Evolutionary conservation across 2,888 invertebrate genomes (phyloP), one percentile per base, ranked within the genome.

Genomic region (Parelbella ahira): DNA sequence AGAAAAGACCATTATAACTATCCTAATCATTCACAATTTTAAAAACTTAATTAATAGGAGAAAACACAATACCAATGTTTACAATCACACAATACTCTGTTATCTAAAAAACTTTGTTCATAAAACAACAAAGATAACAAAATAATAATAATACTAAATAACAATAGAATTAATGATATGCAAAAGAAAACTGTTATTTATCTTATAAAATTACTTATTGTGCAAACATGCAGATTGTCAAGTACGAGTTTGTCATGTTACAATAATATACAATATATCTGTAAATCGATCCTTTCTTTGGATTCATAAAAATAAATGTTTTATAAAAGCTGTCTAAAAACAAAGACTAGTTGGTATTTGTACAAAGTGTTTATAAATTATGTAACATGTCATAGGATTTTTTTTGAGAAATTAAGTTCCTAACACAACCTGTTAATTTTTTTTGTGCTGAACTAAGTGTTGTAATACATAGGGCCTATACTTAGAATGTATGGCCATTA

Each of bases 271-370:
- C 23, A 43, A 28, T 37, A 20, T 44, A 48, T 45, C 41, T 43
- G 28, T 41, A 37, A 37, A 30, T 30, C 25, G 32, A 44, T 39
- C 34, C 42, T 7, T 18, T 28, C 5, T 18, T 34, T 42, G 42
- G 42, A 42, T 23, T 34, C 28, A 42, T 6, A 37, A 34, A 47
- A 42, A 44, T 39, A 39, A 44, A 44, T 27, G 43, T 37, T 49
- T 43, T 48, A 58, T 43, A 58, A 50, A 48, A 48, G 46, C 47
- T 46, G 46, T 45, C n/a, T n/a, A n/a, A n/a, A n/a, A n/a, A n/a
- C n/a, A 49, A 44, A 53, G 59, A 61, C 61, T 58, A 62, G 62
- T 45, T 47, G 39, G 37, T 44, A 30, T 54, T 60, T 60, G 56
- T 63, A 63, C 56, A 52, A 51, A 20, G 8, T 19, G 8, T 8